Evolutionary conservation across 2,113 vertebrate species (phyloP), one percentile per base, ranked within the genome.

Genomic region (Pogonocichla stellata): DNA sequence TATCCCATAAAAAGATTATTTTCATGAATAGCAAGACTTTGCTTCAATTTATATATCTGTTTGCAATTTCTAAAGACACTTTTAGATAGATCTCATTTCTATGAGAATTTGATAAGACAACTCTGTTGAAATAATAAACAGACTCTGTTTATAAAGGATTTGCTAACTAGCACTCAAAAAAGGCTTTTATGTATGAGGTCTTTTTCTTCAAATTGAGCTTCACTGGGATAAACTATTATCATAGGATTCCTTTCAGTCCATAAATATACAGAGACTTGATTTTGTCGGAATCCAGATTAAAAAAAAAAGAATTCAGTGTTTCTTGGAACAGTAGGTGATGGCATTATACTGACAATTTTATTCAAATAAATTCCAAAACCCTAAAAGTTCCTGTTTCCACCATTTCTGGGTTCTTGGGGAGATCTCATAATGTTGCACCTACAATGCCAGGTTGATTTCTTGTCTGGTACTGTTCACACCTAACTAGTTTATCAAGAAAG

Each of bases 1-100:
- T 88, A 92, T 82, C 86, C 78, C 84, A 47, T 92, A 94, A 96
- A 96, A 95, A 72, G 72, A 94, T 96, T 94, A 90, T 96, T 97
- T 97, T 96, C 90, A 82, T 92, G 78, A 96, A 94, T 81, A 96
- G 88, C 25, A 69, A 78, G 93, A 86, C 91, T 97, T 95, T 0
- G 26, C 53, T 97, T 97, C 85, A 91, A 93, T 96, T 95, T 94
- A 40, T 96, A 22, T 48, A 73, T 94, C 70, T 54, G 34, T 81
- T 64, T 91, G 84, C 77, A 75, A 74, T 88, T 98, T 97, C 64
- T 96, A 90, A 96, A 96, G 91, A 93, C 42, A 48, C 65, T 95
- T 96, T 94, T 94, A 97, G 92, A 85, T 91, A 83, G 36, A 91
- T 94, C 36, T 89, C 60, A 90, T 96, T 96, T 92, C 95, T 82